Base-by-base conservation (phyloP, 1,140 invertebrate genomes). In the Dendroctonus valens region DNA sequence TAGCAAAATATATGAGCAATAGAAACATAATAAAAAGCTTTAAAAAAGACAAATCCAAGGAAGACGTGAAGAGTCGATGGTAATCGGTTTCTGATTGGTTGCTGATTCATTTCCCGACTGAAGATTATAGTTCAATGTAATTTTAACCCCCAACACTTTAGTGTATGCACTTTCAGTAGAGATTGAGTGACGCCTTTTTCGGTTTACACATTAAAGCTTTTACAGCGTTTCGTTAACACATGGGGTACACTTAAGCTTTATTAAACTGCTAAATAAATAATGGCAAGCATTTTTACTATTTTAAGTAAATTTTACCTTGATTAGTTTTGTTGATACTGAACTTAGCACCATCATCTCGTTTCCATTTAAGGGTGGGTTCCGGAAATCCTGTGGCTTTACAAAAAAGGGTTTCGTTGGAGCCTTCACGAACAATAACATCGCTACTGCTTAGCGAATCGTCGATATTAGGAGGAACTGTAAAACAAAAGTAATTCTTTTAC, bases 381-480 rank as follows among this genome's bases (percentile, higher is more conserved):
- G 94, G 94, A 74, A 91, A 93, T 75, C 94, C 94, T 72, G 89
- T 90, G 65, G 94, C 94, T 77, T 90, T 89, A 80, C 94, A 96
- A 69, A 85, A 88, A 64, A 96, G 81, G 8, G 88, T 92, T 57
- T 96, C 91, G 80, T 96, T 95, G 64, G 91, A 85, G 59, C 90
- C 91, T 82, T 97, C 94, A 15, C 92, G 84, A 15, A 94, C 92
- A 72, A 96, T 93, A 41, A 94, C 89, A 79, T 96, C 93, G 70
- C 91, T 91, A 74, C 92, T 93, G 76, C 91, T 93, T 75, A 91
- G 84, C 40, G 91, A 87, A 81, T 95, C 92, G 74, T 94, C 91
- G 74, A 96, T 96, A 77, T 92, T 91, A 15, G 94, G 94, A 11
- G 93, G 93, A 71, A 96, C 93, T 96, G 83, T 7, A 82, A 85